These are phyloP conservation scores for Tipula confusa DNA, from an alignment of 2,888 invertebrate species.

Conservation along the genomic window DNA sequence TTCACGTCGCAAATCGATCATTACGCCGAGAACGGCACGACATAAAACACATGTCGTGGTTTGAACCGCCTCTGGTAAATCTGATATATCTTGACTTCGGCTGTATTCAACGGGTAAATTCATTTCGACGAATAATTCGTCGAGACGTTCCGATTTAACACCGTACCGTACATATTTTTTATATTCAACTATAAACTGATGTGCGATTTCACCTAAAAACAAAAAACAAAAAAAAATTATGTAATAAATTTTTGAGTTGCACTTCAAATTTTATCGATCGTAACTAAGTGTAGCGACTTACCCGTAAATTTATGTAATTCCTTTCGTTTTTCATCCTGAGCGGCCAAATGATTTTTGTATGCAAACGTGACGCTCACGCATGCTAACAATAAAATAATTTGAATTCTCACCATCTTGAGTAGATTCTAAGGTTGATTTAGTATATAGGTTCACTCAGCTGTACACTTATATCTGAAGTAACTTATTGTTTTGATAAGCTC, in stretches of 20 bases:
- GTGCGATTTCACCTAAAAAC: neutral
- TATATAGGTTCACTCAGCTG: neutral
- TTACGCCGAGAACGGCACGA: conserved; percentile 40
- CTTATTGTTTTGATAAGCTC: neutral
- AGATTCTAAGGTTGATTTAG: too few relatives aligned
- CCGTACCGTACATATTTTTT: neutral
- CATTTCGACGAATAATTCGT: neutral
- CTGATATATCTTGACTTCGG: conserved; percentile 38
- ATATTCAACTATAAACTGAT: neutral
- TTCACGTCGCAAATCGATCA: conserved; percentile 48
- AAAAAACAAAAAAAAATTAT: neutral
- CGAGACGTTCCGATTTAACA: neutral
- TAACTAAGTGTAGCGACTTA: neutral
- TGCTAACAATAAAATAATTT: neutral
- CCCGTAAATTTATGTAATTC: neutral
- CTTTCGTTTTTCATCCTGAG: neutral
- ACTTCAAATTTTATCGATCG: neutral
- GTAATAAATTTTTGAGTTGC: neutral
- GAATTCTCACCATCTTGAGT: neutral
- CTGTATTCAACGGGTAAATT: neutral
- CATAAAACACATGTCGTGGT: conserved; percentile 43
- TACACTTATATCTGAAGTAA: neutral
- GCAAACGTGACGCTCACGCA: neutral
- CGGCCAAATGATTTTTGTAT: neutral
- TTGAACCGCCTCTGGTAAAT: conserved; percentile 39